Evolutionary conservation across 2,113 vertebrate genomes (phyloP), one percentile per base, ranked within the genome.

Genomic region (Puntigrus tetrazona): DNA sequence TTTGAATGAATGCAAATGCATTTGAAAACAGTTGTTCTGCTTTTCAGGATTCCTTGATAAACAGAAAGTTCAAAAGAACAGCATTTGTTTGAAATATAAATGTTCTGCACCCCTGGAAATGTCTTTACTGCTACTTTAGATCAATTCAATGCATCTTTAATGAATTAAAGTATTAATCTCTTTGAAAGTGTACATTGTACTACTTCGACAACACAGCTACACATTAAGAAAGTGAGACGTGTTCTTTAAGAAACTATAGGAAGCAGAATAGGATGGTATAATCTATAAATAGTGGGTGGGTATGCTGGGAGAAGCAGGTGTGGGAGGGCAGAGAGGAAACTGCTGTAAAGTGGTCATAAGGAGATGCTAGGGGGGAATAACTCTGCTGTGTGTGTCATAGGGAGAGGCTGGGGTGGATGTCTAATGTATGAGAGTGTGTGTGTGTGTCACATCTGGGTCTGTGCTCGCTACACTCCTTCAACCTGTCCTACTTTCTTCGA

Each of bases 401-500:
- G 77, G 75, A 87, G 80, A 80, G 70, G 85, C 75, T 78, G 57
- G 55, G 74, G 75, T 57, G 47, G 78, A 84, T 55, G 74, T 81
- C 86, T 74, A 78, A 75, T 84, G 52, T 87, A 34, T 38, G 45
- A 43, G 69, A 31, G 86, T 45, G 83, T 81, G 73, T 79, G 57
- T 67, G 69, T 36, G 79, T 67, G 73, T 77, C 83, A 82, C 72
- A 86, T 88, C 78, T 84, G 82, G 86, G 88, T 63, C 84, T 70
- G 76, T 65, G 52, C 69, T 78, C 55, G 36, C 75, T 83, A 59
- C 57, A 61, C 81, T 84, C 75, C 83, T 83, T 85, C 76, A 83
- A 87, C 82, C 80, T 87, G 89, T 85, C 89, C 89, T 90, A 90
- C 86, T 89, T 90, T 90, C 77, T 25, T 1, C 45, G 31, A 34